These are phyloP conservation scores for Nestor notabilis DNA, from an alignment of 2,113 vertebrate genomes.

Conservation along the genomic window DNA sequence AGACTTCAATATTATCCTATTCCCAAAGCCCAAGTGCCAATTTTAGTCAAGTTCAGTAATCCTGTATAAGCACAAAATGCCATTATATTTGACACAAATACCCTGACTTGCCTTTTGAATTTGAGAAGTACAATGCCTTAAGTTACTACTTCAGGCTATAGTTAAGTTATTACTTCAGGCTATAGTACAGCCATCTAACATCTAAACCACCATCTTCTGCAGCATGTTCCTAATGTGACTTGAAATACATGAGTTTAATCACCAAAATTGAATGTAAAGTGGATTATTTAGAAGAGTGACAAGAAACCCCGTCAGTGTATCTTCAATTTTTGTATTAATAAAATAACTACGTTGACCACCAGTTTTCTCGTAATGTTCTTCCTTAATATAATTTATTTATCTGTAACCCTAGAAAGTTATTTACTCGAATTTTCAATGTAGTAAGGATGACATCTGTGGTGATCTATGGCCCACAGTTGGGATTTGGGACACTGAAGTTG, in stretches of 20 bases:
- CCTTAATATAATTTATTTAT: background rate
- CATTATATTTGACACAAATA: conserved; percentile 45
- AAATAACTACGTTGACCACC: background rate
- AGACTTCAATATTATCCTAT: conserved; percentile 7
- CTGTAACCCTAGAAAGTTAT: background rate
- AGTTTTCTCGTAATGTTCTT: background rate
- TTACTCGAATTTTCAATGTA: background rate
- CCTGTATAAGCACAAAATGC: conserved; percentile 38
- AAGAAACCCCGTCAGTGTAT: background rate
- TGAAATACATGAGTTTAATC: background rate
- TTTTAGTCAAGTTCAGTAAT: conserved; percentile 46
- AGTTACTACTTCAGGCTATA: background rate
- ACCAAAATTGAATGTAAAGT: background rate
- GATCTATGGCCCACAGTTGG: background rate
- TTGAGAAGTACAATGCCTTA: background rate
- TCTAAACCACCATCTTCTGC: background rate
- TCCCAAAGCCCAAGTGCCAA: background rate
- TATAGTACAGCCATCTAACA: background rate
- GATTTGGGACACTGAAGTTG: background rate
- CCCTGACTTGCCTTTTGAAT: conserved; percentile 11
- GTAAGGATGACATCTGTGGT: background rate
- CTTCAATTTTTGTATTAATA: background rate
- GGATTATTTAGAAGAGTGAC: background rate
- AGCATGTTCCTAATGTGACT: background rate
- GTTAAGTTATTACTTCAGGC: conserved; percentile 3